Conservation (phyloP, 2,888 invertebrate genomes). For the Brachynemurus nebulosus region DNA sequence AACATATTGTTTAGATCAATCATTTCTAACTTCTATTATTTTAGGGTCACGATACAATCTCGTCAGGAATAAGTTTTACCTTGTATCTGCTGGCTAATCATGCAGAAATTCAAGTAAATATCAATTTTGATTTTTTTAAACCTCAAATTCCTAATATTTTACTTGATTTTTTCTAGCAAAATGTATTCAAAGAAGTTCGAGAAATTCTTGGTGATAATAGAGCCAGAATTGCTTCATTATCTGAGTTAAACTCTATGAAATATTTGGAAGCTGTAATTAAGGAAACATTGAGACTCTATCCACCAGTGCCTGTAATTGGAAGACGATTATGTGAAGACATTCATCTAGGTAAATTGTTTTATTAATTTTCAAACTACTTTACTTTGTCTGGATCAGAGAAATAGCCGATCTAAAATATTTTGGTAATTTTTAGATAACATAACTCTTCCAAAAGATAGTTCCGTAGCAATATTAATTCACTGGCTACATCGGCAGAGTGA, state of each 20-base stretch:
- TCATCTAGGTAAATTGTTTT: not conserved
- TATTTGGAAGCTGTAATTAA: constrained; percentile 3
- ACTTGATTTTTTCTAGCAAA: not conserved
- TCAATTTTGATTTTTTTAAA: too few species aligned
- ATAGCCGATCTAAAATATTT: too few species aligned
- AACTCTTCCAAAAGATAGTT: too few species aligned
- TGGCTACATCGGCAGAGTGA: not conserved
- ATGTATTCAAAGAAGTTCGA: not conserved
- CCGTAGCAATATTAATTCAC: not conserved
- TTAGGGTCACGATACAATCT: constrained; percentile 9
- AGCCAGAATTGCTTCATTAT: not conserved
- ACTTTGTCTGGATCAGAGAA: too few species aligned
- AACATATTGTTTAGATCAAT: too few species aligned
- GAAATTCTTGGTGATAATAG: not conserved
- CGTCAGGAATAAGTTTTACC: constrained; percentile 3
- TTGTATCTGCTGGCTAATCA: not conserved
- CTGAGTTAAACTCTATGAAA: not conserved
- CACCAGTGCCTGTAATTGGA: not conserved
- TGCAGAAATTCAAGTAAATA: not conserved
- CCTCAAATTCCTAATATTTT: not conserved
- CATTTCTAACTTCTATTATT: too few species aligned
- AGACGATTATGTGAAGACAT: not conserved
- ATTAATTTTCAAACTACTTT: too few species aligned
- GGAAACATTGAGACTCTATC: not conserved
- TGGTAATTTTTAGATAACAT: too few species aligned